These are phyloP conservation scores for Mechanitis messenoides DNA, from an alignment of 2,888 invertebrate species.

Conservation along the genomic window DNA sequence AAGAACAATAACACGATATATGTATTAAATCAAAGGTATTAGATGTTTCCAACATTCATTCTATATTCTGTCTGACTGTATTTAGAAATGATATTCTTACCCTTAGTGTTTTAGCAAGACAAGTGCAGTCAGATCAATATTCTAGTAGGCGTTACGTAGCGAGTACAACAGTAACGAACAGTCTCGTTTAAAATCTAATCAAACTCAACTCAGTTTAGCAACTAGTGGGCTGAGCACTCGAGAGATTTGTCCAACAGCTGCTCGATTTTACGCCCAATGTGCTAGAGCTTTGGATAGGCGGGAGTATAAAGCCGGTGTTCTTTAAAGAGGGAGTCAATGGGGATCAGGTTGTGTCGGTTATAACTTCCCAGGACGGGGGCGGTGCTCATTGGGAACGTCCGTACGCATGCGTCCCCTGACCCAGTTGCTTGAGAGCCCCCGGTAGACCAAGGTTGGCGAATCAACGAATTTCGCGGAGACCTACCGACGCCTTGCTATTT, in stretches of 20 bases:
- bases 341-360: slow-evolving; percentile 50
- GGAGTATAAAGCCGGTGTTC: slow-evolving; percentile 15
- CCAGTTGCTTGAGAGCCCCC: slow-evolving; percentile 61
- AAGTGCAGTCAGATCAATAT: slow-evolving; percentile 26
- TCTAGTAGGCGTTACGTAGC: slow-evolving; percentile 26
- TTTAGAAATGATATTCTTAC: not conserved
- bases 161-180: slow-evolving; percentile 38
- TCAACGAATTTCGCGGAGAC: slow-evolving; percentile 65
- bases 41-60: too few species aligned
- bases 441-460: slow-evolving; percentile 69
- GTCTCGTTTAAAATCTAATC: slow-evolving; percentile 41
- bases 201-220: slow-evolving; percentile 60
- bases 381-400: slow-evolving; percentile 70
- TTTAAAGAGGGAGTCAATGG: slow-evolving; percentile 39
- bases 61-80: not conserved
- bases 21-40: too few species aligned
- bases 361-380: slow-evolving; percentile 60
- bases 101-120: not conserved
- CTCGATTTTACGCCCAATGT: slow-evolving; percentile 43
- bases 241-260: slow-evolving; percentile 68
- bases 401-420: slow-evolving; percentile 71
- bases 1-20: too few species aligned
- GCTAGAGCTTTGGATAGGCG: slow-evolving; percentile 39
- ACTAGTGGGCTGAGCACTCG: slow-evolving; percentile 65
- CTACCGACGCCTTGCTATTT: slow-evolving; percentile 53